phyloP scores from a whole-genome alignment of 1,140 invertebrate species.

The Trachelipus rathkii region DNA sequence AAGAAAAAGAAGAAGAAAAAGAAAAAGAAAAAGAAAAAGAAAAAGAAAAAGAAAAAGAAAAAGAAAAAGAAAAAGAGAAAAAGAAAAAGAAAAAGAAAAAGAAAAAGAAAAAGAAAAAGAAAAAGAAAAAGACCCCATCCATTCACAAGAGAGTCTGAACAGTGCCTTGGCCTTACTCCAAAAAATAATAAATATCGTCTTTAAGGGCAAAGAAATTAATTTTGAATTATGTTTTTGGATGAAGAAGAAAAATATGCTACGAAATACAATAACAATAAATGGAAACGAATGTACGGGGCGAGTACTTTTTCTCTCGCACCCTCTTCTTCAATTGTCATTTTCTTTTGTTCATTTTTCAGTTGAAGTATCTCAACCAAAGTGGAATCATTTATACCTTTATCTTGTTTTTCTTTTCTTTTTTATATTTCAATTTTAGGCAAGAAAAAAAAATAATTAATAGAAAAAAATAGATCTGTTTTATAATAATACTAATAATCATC shows the following conservation, averaged over 20 bases:
- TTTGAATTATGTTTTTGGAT: too few species aligned
- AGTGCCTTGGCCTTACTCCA: too few species aligned
- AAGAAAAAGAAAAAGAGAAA: neutral
- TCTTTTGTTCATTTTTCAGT: too few species aligned
- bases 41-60: neutral
- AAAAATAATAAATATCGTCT: too few species aligned
- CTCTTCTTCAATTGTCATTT: neutral
- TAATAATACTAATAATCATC: too few species aligned
- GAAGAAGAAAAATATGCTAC: neutral
- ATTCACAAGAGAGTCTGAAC: too few species aligned
- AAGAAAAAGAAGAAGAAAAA: neutral
- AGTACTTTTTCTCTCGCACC: neutral
- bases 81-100: neutral
- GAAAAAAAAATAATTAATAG: too few species aligned
- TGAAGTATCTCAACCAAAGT: neutral
- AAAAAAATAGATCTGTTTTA: too few species aligned
- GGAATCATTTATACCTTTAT: neutral
- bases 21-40: neutral
- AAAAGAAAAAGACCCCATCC: too few species aligned
- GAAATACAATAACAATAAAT: neutral
- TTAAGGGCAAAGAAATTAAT: too few species aligned
- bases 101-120: neutral
- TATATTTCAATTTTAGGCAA: too few species aligned
- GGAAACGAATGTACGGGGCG: neutral
- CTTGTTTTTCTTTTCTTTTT: too few species aligned